phyloP scores from a whole-genome alignment of 2,113 vertebrate species.

The human (Homo sapiens) region DNA sequence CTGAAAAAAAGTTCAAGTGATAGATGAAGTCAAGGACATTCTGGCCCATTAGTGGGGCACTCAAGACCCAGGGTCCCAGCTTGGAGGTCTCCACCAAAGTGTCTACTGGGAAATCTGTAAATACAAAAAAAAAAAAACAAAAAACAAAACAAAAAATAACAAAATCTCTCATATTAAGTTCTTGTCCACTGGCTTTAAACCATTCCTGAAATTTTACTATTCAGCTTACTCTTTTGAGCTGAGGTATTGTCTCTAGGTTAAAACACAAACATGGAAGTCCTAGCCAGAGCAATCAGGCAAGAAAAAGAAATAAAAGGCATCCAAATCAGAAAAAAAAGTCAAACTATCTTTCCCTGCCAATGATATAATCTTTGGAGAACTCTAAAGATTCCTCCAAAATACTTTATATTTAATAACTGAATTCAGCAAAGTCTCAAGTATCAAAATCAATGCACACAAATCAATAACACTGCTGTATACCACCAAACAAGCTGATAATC shows the following conservation, averaged over 20 bases:
- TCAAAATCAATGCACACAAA: no score
- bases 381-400: no score
- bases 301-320: no score
- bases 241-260: neutral
- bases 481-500: no score
- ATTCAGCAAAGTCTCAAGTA: no score
- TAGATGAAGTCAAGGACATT: neutral
- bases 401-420: no score
- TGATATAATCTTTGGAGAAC: no score
- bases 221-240: neutral
- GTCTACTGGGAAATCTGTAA: neutral
- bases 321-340: no score
- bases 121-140: neutral
- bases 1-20: neutral
- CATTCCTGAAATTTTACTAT: neutral
- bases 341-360: no score
- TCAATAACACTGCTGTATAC: no score
- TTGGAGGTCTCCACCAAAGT: neutral
- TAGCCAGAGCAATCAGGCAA: no score
- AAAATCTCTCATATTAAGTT: neutral
- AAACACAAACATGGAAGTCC: neutral
- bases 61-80: neutral
- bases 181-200: neutral
- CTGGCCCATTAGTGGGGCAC: neutral
- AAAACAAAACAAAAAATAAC: no score